phyloP scores from a whole-genome alignment of 1,140 invertebrate genomes.

The Octopus sinensis region DNA sequence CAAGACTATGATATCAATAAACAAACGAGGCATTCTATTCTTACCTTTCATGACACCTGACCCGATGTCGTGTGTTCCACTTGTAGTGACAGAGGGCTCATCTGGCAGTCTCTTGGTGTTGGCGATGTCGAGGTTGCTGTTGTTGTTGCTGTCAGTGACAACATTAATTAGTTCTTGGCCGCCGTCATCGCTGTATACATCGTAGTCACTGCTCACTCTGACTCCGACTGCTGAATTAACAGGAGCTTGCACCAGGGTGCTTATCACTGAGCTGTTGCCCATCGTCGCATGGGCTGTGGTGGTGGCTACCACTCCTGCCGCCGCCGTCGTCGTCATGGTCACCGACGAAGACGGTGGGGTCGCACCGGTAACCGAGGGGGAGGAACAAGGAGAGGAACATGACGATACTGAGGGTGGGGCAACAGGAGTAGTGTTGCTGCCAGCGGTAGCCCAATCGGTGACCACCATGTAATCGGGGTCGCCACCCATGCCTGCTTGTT shows the following conservation, averaged over 20 bases:
- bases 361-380: not conserved
- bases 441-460: conserved; percentile 44
- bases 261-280: not conserved
- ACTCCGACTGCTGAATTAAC: not conserved
- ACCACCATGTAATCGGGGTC: conserved; percentile 42
- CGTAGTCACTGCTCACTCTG: not conserved
- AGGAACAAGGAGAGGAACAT: too few relatives aligned
- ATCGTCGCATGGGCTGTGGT: not conserved
- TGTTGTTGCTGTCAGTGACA: not conserved
- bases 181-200: not conserved
- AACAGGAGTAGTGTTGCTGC: conserved; percentile 15
- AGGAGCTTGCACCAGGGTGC: not conserved
- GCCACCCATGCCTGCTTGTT: not conserved
- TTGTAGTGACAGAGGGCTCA: not conserved
- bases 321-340: conserved; percentile 15
- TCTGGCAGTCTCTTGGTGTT: not conserved
- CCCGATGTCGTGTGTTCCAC: not conserved
- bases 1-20: too few relatives aligned
- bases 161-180: not conserved
- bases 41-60: not conserved
- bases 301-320: not conserved
- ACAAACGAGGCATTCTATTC: not conserved
- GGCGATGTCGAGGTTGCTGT: not conserved
- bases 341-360: not conserved
- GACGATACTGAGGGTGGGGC: too few relatives aligned